These are phyloP conservation scores for Argyrosomus regius DNA, from an alignment of 2,797 vertebrate species.

Conservation along the genomic window DNA sequence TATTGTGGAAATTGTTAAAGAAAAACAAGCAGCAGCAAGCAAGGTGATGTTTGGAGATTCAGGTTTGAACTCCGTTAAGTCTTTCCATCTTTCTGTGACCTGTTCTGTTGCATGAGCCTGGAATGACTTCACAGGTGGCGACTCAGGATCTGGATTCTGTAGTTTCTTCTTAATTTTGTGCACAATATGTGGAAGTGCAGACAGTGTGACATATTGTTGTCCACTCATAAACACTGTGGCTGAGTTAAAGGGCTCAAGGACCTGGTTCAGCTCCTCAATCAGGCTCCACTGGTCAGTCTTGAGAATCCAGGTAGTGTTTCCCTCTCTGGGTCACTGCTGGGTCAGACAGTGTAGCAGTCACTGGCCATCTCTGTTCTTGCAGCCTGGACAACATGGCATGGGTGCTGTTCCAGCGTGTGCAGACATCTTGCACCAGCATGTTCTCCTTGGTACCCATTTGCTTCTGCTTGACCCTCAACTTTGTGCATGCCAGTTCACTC, in stretches of 20 bases:
- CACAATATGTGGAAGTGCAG: slow-evolving; percentile 43
- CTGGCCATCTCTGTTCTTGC: slow-evolving; percentile 57
- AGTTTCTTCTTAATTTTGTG: slow-evolving; percentile 30
- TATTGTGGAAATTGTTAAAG: too few species aligned
- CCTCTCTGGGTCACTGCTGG: slow-evolving; percentile 41
- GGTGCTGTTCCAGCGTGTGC: slow-evolving; percentile 33
- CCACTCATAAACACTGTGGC: slow-evolving; percentile 50
- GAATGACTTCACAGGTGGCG: slow-evolving; percentile 37
- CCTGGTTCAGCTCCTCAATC: slow-evolving; percentile 29
- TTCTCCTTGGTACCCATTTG: slow-evolving; percentile 12
- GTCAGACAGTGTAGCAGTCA: slow-evolving; percentile 44
- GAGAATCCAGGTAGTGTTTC: slow-evolving; percentile 47
- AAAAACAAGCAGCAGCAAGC: slow-evolving; percentile 40
- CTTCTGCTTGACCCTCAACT: slow-evolving; percentile 42
- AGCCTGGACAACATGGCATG: slow-evolving; percentile 38
- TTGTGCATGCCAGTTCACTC: slow-evolving; percentile 14
- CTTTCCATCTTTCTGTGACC: slow-evolving; percentile 17
- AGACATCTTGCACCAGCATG: slow-evolving; percentile 51
- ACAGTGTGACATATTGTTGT: slow-evolving; percentile 29
- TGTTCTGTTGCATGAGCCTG: slow-evolving; percentile 8
- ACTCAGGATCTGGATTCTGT: slow-evolving; percentile 33
- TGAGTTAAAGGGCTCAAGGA: slow-evolving; percentile 48
- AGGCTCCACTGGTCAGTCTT: slow-evolving; percentile 61
- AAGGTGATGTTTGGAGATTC: slow-evolving; percentile 42
- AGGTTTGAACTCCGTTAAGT: slow-evolving; percentile 17